A percentile compares a stretch with the other conserved stretches of the same genome.
Evolutionary conservation across 2,888 invertebrate genomes (phyloP).

Genomic region (Xestobium rufovillosum): DNA sequence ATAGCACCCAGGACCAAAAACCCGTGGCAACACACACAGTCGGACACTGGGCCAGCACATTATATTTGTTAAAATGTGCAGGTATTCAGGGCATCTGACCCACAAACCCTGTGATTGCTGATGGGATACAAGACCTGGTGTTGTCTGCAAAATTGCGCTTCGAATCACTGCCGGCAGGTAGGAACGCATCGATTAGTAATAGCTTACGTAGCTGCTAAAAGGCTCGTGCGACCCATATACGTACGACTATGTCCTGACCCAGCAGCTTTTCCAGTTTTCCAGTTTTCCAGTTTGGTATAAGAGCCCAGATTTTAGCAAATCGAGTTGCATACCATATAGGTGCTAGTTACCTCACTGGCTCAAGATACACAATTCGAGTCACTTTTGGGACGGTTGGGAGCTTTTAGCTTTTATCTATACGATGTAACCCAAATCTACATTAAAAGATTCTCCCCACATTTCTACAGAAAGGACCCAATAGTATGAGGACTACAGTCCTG

Average conservation of each 20-base stretch:
- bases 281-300: background rate
- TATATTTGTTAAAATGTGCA: background rate
- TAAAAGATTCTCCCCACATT: no score
- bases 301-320: background rate
- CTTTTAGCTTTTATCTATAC: no score
- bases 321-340: background rate
- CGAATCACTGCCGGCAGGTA: conserved; percentile 1
- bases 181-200: background rate
- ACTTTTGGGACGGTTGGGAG: background rate
- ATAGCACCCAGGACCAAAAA: background rate
- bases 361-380: background rate
- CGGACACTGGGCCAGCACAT: background rate
- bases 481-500: no score
- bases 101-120: background rate
- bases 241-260: background rate
- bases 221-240: background rate
- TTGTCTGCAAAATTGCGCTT: background rate
- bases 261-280: no score
- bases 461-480: no score
- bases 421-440: no score
- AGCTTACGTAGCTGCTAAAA: background rate
- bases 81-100: background rate
- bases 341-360: background rate
- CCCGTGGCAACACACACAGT: background rate
- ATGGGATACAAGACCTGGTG: background rate